phyloP scores from a whole-genome alignment of 2,113 vertebrate genomes.

The Gymnocephalus cernua region DNA sequence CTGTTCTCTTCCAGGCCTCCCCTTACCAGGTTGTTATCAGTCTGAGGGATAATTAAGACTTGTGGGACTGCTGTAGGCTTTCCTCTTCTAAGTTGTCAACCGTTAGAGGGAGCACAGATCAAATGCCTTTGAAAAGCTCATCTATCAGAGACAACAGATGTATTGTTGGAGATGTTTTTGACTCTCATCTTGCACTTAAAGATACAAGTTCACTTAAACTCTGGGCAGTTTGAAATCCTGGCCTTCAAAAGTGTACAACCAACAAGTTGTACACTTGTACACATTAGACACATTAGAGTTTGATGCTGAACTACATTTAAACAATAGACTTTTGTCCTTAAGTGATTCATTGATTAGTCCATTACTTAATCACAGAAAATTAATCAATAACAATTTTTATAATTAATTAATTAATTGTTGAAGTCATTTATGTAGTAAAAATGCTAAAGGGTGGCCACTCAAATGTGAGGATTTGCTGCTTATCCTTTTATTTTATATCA shows the following conservation, averaged over 20 bases:
- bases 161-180: slow-evolving; percentile 22
- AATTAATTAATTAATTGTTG: neutral
- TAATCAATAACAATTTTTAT: neutral
- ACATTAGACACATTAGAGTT: neutral
- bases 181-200: slow-evolving; percentile 18
- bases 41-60: slow-evolving; percentile 72
- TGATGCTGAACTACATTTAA: neutral
- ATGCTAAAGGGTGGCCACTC: neutral
- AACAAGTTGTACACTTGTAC: too few relatives aligned
- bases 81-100: slow-evolving; percentile 62
- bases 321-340: neutral
- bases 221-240: neutral
- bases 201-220: slow-evolving; percentile 10
- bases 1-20: slow-evolving; percentile 48
- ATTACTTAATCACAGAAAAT: neutral
- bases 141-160: slow-evolving; percentile 38
- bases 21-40: slow-evolving; percentile 53
- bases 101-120: slow-evolving; percentile 65
- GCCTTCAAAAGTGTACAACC: neutral
- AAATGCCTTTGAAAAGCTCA: slow-evolving; percentile 53
- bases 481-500: neutral
- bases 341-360: neutral
- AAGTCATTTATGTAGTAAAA: neutral
- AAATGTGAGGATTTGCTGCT: neutral
- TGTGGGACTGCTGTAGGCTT: slow-evolving; percentile 63